These are phyloP conservation scores for Helleia helle DNA, from an alignment of 2,888 invertebrate species.

Conservation along the genomic window DNA sequence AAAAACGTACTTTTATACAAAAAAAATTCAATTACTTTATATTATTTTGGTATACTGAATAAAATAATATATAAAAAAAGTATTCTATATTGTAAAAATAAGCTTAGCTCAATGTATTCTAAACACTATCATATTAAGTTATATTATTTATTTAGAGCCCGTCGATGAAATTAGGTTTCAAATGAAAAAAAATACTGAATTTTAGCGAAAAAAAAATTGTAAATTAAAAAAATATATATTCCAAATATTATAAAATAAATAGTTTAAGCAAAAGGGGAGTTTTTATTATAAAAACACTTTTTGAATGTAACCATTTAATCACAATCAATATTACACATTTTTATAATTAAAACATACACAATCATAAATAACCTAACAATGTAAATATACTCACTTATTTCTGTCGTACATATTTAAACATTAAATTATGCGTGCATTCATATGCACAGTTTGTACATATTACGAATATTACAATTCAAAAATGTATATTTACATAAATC, in stretches of 20 bases:
- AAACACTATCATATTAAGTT: neutral
- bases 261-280: neutral
- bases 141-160: neutral
- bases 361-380: no score
- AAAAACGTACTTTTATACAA: no score
- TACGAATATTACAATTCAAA: no score
- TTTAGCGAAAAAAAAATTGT: neutral
- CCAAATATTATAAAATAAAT: neutral
- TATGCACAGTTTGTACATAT: no score
- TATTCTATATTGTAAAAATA: neutral
- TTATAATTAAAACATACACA: no score
- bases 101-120: neutral
- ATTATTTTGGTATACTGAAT: conserved; percentile 2
- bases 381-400: no score
- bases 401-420: no score
- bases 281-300: neutral
- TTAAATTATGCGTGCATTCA: no score
- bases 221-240: neutral
- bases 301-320: neutral
- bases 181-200: neutral
- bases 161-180: neutral
- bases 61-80: neutral
- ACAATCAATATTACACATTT: neutral
- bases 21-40: no score
- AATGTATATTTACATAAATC: no score